These are phyloP conservation scores for Arbacia lixula DNA, from an alignment of 53 echinoderm and acorn worm genomes.

Conservation along the genomic window DNA sequence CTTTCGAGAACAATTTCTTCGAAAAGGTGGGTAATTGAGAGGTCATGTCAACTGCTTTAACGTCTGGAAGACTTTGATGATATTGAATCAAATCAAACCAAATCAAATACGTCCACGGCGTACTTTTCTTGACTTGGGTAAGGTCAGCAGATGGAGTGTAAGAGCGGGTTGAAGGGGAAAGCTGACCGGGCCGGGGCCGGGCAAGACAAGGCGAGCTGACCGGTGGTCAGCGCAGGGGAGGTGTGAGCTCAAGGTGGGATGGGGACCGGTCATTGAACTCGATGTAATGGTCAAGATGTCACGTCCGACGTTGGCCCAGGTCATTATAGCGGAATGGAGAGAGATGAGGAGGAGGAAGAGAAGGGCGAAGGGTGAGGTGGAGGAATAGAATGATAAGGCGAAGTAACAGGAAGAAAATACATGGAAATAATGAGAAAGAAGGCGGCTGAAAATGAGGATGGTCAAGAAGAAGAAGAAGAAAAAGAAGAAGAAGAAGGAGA, in stretches of 20 bases:
- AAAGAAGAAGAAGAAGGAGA: not conserved
- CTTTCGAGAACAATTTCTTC: too few relatives aligned
- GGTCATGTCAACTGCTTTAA: too few relatives aligned
- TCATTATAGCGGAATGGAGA: not conserved
- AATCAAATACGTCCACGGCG: too few relatives aligned
- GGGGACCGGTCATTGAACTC: constrained; percentile 14
- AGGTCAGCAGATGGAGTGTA: too few relatives aligned
- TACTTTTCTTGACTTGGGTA: too few relatives aligned
- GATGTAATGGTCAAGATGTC: not conserved
- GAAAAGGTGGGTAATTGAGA: too few relatives aligned
- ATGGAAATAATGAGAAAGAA: not conserved
- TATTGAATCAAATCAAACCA: too few relatives aligned
- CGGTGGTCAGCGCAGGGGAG: not conserved
- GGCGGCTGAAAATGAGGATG: not conserved
- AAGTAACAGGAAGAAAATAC: not conserved
- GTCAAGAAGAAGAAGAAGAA: not conserved
- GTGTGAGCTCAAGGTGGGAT: constrained; percentile 9
- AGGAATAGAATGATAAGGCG: not conserved
- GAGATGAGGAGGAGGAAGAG: not conserved
- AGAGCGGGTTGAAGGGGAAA: too few relatives aligned
- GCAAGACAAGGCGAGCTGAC: not conserved
- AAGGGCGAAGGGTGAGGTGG: not conserved
- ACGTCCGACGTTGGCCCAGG: not conserved
- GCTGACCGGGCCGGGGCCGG: too few relatives aligned
- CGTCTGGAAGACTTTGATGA: too few relatives aligned